Percentiles rank a stretch among this genome's conserved stretches.
Evolutionary conservation across 1,140 invertebrate genomes (phyloP).

Genomic region (Bombus haemorrhoidalis): DNA sequence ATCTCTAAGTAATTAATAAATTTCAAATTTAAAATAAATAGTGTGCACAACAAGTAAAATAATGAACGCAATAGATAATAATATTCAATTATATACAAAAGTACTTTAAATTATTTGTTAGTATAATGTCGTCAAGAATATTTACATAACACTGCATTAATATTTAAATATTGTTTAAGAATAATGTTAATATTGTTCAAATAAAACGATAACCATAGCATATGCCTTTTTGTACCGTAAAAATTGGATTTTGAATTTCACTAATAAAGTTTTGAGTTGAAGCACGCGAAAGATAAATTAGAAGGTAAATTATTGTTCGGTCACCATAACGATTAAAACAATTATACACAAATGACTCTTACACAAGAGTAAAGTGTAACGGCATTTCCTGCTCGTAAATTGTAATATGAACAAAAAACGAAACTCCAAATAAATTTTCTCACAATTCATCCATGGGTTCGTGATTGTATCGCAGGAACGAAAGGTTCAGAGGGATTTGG

Average conservation of each 20-base stretch:
- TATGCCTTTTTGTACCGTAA: too few relatives aligned
- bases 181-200: too few relatives aligned
- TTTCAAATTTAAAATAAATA: background rate
- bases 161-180: too few relatives aligned
- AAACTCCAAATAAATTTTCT: constrained; percentile 50
- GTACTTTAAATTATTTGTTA: too few relatives aligned
- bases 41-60: background rate
- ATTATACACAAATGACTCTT: background rate
- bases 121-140: too few relatives aligned
- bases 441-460: constrained; percentile 35
- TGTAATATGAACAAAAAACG: constrained; percentile 43
- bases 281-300: background rate
- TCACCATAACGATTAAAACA: background rate
- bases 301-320: too few relatives aligned
- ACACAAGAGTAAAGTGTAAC: constrained; percentile 18
- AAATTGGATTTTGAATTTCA: background rate
- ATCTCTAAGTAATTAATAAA: too few relatives aligned
- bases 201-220: too few relatives aligned
- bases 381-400: constrained; percentile 45
- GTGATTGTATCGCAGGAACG: constrained; percentile 37
- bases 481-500: constrained; percentile 55
- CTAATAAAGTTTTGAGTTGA: background rate
- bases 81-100: background rate
- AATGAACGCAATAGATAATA: background rate
- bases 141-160: too few relatives aligned